phyloP scores from a whole-genome alignment of 1,140 invertebrate genomes.

The Zophobas morio region DNA sequence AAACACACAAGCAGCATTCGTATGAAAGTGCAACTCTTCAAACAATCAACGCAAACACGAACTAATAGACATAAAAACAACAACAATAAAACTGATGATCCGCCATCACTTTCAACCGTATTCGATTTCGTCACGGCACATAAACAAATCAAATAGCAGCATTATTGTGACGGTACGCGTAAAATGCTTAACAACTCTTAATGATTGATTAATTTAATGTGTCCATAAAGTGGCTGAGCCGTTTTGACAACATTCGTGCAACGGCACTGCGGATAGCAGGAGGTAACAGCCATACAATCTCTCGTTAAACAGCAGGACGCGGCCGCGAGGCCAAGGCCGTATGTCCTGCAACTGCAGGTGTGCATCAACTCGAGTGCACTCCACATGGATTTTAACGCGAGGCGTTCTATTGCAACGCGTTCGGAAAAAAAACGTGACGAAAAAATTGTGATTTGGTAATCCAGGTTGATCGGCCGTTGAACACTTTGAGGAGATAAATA shows the following conservation, averaged over 20 bases:
- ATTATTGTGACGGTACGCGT: neutral
- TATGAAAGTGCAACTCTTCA: too few relatives aligned
- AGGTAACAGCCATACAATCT: constrained; percentile 48
- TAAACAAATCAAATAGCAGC: neutral
- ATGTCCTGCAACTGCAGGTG: constrained; percentile 50
- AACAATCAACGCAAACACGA: too few relatives aligned
- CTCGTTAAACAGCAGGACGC: constrained; percentile 50
- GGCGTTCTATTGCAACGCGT: too few relatives aligned
- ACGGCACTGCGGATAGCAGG: constrained; percentile 42
- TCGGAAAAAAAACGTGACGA: too few relatives aligned
- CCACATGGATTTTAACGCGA: constrained; percentile 18
- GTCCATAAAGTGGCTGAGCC: constrained; percentile 11
- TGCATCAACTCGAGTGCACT: constrained; percentile 38
- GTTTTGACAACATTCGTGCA: constrained; percentile 36
- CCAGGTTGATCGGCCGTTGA: too few relatives aligned
- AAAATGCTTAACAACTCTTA: constrained; percentile 17
- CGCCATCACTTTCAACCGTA: too few relatives aligned
- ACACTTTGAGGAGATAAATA: too few relatives aligned
- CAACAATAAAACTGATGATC: too few relatives aligned
- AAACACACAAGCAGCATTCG: too few relatives aligned
- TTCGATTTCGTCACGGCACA: too few relatives aligned
- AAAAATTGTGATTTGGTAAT: too few relatives aligned
- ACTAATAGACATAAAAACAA: too few relatives aligned
- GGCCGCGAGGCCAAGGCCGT: constrained; percentile 50
- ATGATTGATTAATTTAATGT: constrained; percentile 23